These are phyloP conservation scores for Campylomormyrus tamandua DNA, from an alignment of 2,113 vertebrate genomes.

Conservation along the genomic window DNA sequence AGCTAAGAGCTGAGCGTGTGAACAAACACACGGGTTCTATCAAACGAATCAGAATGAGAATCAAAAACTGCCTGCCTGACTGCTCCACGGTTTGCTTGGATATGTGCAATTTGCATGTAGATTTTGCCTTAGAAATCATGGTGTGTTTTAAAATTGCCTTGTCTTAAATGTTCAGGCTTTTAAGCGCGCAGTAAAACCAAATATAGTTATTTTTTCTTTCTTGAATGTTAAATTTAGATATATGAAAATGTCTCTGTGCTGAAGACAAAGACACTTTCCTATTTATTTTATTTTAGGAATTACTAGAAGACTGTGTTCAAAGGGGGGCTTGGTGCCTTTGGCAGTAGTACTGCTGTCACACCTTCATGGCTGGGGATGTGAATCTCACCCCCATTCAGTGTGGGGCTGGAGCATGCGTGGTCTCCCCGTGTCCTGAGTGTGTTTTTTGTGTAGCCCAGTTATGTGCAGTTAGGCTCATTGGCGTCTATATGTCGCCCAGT, in stretches of 20 bases:
- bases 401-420: background rate
- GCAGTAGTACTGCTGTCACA: background rate
- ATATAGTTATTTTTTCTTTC: background rate
- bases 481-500: background rate
- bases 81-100: constrained; percentile 2
- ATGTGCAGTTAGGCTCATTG: background rate
- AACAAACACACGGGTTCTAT: background rate
- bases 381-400: background rate
- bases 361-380: background rate
- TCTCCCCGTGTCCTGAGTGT: background rate
- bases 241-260: background rate
- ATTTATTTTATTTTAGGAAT: background rate
- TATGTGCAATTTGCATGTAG: constrained; percentile 33
- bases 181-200: background rate
- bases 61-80: background rate
- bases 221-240: background rate
- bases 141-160: constrained; percentile 31
- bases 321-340: background rate
- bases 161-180: background rate
- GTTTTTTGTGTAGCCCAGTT: background rate
- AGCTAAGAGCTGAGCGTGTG: constrained; percentile 40
- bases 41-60: background rate
- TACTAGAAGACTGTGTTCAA: background rate
- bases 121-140: constrained; percentile 52
- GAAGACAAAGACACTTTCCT: background rate